Base-by-base conservation (phyloP, 1,140 invertebrate species). In the Meloidogyne floridensis region DNA sequence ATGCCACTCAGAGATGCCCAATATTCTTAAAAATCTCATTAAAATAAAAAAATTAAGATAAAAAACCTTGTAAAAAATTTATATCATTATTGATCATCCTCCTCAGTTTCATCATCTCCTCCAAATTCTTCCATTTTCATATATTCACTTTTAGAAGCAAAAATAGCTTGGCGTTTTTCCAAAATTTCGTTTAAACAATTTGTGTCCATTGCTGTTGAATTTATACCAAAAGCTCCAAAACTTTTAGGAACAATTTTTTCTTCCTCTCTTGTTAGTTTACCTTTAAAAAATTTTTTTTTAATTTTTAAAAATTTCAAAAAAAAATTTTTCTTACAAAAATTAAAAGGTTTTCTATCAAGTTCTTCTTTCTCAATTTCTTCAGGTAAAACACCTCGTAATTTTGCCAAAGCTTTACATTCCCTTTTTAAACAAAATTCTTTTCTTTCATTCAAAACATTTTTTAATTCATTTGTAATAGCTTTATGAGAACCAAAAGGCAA, bases 281-380 rank as follows among this genome's bases (percentile, higher is more conserved):
- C 59, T 65, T n/a, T n/a, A 65, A 65, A 65, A 13, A n/a, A 4
- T 4, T 15, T 59, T 59, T 59, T 59, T 65, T 3, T 15, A 59
- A 5, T 15, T 15, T 15, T 15, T 65, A 5, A 65, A 65, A 18
- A n/a, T 65, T 65, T n/a, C n/a, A 6, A 65, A 65, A 65, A 59
- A 59, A 59, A 59, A 15, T 59, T 32, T 32, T 47, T 47, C 47
- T 47, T 47, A 65, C 59, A 65, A 65, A 65, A 65, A 65, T 65
- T 65, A 80, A 80, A 80, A 59, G 51, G 65, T n/a, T 65, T 70
- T n/a, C 81, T 18, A 54, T 82, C 81, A 43, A 82, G 74, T 56
- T 82, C 81, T 20, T 73, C 80, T n/a, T 43, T 47, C n/a, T 51
- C 9, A 72, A 80, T 65, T 7, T 78, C 72, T 59, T 82, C 53